Evolutionary conservation across 2,888 invertebrate species (phyloP).

Genomic region (Sesamia inferens): DNA sequence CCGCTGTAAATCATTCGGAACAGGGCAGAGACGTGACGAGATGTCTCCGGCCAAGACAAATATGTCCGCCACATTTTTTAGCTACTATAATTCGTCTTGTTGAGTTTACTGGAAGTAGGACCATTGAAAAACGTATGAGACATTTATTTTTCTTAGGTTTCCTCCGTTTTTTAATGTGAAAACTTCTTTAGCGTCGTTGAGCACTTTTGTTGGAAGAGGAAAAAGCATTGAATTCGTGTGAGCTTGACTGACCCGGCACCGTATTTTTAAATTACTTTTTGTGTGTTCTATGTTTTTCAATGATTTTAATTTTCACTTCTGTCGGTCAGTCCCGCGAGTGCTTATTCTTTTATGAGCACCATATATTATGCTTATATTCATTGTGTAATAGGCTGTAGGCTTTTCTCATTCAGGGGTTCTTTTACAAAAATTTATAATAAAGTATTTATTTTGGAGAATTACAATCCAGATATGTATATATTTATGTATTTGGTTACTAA

Average conservation of each 20-base stretch:
- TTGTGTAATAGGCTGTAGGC: conserved; percentile 20
- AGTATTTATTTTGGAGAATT: neutral
- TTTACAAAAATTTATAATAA: neutral
- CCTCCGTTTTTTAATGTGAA: conserved; percentile 14
- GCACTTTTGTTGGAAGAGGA: too few relatives aligned
- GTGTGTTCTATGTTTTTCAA: too few relatives aligned
- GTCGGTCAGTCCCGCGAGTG: too few relatives aligned
- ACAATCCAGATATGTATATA: neutral
- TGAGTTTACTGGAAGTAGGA: conserved; percentile 75
- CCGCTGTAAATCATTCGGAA: conserved; percentile 88
- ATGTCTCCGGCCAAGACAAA: conserved; percentile 87
- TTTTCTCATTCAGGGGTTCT: conserved; percentile 32
- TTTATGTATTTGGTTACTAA: neutral
- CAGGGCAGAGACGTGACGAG: conserved; percentile 87
- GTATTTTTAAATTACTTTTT: too few relatives aligned
- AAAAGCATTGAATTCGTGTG: too few relatives aligned
- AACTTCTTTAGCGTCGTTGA: too few relatives aligned
- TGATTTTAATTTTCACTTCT: too few relatives aligned
- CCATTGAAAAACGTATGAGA: conserved; percentile 70
- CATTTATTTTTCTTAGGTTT: conserved; percentile 67
- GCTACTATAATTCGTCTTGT: conserved; percentile 82
- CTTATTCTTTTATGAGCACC: conserved; percentile 28
- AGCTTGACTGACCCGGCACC: too few relatives aligned
- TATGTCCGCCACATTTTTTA: conserved; percentile 85
- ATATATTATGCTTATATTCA: neutral